These are phyloP conservation scores for Strix aluco DNA, from an alignment of 2,113 vertebrate species.

Conservation along the genomic window DNA sequence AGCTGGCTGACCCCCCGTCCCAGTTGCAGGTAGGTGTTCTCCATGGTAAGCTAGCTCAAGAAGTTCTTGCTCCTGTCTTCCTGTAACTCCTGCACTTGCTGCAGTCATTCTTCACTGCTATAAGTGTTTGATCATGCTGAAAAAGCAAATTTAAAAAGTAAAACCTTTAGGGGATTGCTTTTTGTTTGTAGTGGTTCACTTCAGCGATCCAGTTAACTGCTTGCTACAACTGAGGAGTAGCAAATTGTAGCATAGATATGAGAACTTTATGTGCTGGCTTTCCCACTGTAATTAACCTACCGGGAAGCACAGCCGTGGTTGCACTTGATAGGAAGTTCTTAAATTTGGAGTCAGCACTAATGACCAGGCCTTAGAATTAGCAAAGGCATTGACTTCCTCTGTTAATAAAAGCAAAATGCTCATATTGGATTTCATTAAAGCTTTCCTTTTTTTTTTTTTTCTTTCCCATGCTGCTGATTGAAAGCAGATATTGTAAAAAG, in stretches of 20 bases:
- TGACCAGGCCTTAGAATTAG: neutral
- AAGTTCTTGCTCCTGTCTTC: neutral
- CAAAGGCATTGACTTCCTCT: neutral
- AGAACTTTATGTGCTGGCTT: neutral
- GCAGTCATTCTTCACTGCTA: neutral
- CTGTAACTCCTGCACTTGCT: neutral
- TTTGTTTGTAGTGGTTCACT: neutral
- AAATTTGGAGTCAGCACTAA: neutral
- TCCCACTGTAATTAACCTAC: neutral
- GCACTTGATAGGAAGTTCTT: neutral
- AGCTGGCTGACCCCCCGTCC: neutral
- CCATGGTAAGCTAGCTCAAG: neutral
- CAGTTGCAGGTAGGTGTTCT: neutral
- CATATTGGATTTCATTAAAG: neutral
- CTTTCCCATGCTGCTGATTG: neutral
- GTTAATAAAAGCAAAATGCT: neutral
- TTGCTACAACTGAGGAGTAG: neutral
- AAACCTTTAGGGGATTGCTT: neutral
- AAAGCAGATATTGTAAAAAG: neutral
- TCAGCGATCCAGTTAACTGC: neutral
- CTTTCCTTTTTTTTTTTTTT: neutral
- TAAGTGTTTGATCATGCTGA: neutral
- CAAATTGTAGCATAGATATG: neutral
- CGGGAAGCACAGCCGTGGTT: accelerated
- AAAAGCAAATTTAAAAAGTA: neutral